Base-by-base conservation (phyloP, 2,888 invertebrate genomes). In the Odontothrips loti region DNA sequence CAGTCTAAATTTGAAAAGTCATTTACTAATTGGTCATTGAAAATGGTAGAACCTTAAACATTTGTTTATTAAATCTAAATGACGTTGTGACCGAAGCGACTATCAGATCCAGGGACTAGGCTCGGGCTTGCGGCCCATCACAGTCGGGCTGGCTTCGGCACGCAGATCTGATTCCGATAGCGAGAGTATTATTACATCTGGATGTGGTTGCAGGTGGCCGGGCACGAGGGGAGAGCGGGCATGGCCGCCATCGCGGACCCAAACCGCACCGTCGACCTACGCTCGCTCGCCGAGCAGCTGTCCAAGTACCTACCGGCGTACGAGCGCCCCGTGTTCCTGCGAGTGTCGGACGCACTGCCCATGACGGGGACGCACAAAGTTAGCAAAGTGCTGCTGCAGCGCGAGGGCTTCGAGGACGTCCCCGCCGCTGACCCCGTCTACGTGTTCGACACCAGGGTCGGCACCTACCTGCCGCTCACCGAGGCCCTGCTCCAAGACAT, bases 281-380 rank as follows among this genome's bases (percentile, higher is more conserved):
- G 82, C 11, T 79, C 47, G n/a, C 82, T 86, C 12, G 83, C 84
- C 51, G 83, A 84, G 9, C 85, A 85, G 11, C 43, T 86, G 79
- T 82, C 82, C 29, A 85, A 85, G 81, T 81, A 84, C 1, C 84
- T 91, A 58, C 89, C 91, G 0, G 80, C 87, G 0, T 91, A 91
- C 84, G 91, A 91, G 4, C 85, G 89, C 58, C 91, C 91, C 0
- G 84, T 90, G 29, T 91, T 91, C 85, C 85, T 91, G 23, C 68
- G 68, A 11, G 12, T 75, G 11, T 23, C 23, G 12, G 27, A 23
- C 23, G 8, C 68, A 10, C 68, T 75, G 68, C 68, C 68, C 68
- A 75, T 75, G 68, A 75, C 68, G 23, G 68, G 68, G 27, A 75
- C 68, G 23, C 68, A 27, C 68, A 75, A 75, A 27, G 68, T 75